Percentiles rank a stretch among this genome's conserved stretches.
These are phyloP conservation scores for Spinus olivaceus DNA, from an alignment of 2,797 vertebrate genomes.

Conservation along the genomic window DNA sequence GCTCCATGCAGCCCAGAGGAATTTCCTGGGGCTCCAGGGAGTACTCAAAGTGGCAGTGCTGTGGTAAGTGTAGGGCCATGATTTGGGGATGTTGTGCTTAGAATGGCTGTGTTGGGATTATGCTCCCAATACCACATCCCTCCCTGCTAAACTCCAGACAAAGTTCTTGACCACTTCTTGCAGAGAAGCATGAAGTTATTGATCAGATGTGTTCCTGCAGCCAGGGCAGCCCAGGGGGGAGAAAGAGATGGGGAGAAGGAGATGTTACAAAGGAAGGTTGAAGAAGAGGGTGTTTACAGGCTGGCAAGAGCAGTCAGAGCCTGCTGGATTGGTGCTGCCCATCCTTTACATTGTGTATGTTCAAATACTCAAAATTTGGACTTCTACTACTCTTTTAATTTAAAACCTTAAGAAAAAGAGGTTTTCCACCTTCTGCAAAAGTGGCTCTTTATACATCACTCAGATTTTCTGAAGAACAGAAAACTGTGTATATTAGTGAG, in stretches of 20 bases:
- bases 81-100: not conserved
- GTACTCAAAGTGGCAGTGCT: not conserved
- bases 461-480: not conserved
- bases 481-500: not conserved
- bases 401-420: not conserved
- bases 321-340: not conserved
- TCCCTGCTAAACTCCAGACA: not conserved
- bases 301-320: not conserved
- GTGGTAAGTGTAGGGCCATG: not conserved
- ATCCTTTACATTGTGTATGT: not conserved
- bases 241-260: not conserved
- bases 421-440: not conserved
- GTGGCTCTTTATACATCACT: not conserved
- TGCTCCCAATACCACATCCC: accelerated
- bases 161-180: not conserved
- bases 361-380: not conserved
- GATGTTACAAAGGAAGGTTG: not conserved
- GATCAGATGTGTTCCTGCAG: not conserved
- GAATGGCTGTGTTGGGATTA: not conserved
- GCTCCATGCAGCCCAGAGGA: accelerated
- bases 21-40: not conserved
- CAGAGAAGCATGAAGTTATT: not conserved
- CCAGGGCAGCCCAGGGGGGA: not conserved
- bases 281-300: too few species aligned
- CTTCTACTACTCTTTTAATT: not conserved